phyloP scores from a whole-genome alignment of 2,888 invertebrate genomes.

The Trachelus tabidus region DNA sequence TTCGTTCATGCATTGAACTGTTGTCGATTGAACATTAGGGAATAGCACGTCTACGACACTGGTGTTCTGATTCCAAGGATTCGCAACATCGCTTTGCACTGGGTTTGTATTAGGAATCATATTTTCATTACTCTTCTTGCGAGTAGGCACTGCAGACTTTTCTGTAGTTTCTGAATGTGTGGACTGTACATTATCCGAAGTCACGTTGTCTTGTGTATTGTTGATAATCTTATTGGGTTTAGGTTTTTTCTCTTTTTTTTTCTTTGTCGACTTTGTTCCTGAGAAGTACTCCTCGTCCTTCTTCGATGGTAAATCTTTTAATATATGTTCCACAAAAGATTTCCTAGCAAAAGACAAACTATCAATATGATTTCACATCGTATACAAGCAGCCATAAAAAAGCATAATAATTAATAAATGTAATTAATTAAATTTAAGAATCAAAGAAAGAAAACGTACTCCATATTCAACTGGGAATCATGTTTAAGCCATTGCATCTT shows the following conservation, averaged over 20 bases:
- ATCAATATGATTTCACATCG: neutral
- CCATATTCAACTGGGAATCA: neutral
- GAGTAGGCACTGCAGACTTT: neutral
- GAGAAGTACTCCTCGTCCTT: constrained; percentile 14
- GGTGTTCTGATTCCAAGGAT: constrained; percentile 23
- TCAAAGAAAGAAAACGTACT: constrained; percentile 24
- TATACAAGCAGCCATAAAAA: neutral
- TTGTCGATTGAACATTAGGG: constrained; percentile 21
- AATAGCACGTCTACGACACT: constrained; percentile 23
- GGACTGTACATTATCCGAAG: neutral
- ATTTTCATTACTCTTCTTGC: neutral
- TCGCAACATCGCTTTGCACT: constrained; percentile 16
- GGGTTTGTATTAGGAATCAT: neutral
- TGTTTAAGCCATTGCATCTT: constrained; percentile 49
- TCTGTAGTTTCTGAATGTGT: neutral
- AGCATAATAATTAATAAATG: neutral
- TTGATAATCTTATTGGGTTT: neutral
- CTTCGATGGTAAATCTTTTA: constrained; percentile 1
- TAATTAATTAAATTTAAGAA: constrained; percentile 14
- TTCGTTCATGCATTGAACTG: constrained; percentile 21
- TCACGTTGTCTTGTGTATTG: neutral
- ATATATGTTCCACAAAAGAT: neutral
- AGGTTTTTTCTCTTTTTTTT: constrained; percentile 10
- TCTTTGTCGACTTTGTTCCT: constrained; percentile 13
- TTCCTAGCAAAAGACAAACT: neutral